Evolutionary conservation across 2,888 invertebrate species (phyloP).

Genomic region (Mythimna ferrago): DNA sequence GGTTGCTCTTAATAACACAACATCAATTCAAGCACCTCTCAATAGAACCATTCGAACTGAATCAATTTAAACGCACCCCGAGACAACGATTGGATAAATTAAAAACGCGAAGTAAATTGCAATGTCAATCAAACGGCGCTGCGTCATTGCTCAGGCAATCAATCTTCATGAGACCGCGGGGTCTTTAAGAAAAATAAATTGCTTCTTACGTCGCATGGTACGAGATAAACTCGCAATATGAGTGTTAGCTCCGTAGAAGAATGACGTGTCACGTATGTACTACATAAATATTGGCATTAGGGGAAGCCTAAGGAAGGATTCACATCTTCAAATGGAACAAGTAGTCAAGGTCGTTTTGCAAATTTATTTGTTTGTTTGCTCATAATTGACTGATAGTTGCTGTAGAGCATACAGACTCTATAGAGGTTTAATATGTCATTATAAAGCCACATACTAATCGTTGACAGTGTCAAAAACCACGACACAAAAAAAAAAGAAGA

Average conservation of each 20-base stretch:
- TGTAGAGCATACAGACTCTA: too few relatives aligned
- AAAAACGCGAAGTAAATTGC: constrained; percentile 88
- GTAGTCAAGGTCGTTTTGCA: constrained; percentile 11
- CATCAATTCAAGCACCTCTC: constrained; percentile 33
- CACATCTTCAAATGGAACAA: constrained; percentile 15
- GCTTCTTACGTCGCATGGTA: constrained; percentile 72
- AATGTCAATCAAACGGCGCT: constrained; percentile 84
- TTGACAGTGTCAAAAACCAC: too few relatives aligned
- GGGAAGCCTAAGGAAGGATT: constrained; percentile 32
- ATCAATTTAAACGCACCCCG: constrained; percentile 72
- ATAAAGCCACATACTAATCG: too few relatives aligned
- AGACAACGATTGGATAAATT: constrained; percentile 82
- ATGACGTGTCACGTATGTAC: constrained; percentile 66
- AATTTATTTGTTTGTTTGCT: background rate
- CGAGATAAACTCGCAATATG: constrained; percentile 74
- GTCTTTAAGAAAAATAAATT: constrained; percentile 87
- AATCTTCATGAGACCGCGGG: constrained; percentile 83
- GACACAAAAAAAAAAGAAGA: too few relatives aligned
- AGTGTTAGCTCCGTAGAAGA: constrained; percentile 64
- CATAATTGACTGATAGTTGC: too few relatives aligned
- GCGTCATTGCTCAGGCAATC: constrained; percentile 81
- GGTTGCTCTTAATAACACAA: constrained; percentile 1
- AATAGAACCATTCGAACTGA: constrained; percentile 62
- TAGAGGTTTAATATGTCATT: too few relatives aligned
- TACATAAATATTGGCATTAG: constrained; percentile 64